Percentiles rank a stretch among this genome's conserved stretches.
Evolutionary conservation across 2,797 vertebrate genomes (phyloP).

Genomic region (Halcyon badia): DNA sequence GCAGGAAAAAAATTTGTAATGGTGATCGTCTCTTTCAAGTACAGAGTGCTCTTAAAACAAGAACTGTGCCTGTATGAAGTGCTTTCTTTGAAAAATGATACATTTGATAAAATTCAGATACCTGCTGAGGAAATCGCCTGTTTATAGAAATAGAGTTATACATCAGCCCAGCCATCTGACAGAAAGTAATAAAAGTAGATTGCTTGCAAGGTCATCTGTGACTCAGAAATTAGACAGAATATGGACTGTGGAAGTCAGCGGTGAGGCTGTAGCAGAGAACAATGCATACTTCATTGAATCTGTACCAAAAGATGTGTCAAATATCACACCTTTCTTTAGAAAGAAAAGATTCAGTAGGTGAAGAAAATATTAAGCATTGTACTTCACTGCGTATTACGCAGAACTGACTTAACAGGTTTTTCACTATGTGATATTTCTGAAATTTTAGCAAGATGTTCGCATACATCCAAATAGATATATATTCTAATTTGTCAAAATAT

Average conservation of each 20-base stretch:
- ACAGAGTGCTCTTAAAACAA: slow-evolving; percentile 10
- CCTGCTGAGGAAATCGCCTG: slow-evolving; percentile 55
- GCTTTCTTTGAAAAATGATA: slow-evolving; percentile 52
- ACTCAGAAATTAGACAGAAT: slow-evolving; percentile 64
- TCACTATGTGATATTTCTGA: background rate
- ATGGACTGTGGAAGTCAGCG: slow-evolving; percentile 8
- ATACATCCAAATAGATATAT: background rate
- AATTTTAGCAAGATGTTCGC: background rate
- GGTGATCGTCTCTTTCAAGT: background rate
- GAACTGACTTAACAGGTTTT: background rate
- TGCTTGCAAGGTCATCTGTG: slow-evolving; percentile 47
- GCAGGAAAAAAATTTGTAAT: background rate
- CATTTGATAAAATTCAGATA: slow-evolving; percentile 57
- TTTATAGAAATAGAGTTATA: slow-evolving; percentile 69
- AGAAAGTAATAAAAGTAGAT: slow-evolving; percentile 53
- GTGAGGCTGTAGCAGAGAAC: slow-evolving; percentile 21
- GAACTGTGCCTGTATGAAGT: background rate
- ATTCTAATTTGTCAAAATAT: background rate
- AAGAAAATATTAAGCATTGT: slow-evolving; percentile 32
- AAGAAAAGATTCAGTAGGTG: slow-evolving; percentile 12
- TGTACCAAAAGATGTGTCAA: slow-evolving; percentile 5
- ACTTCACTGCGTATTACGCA: background rate
- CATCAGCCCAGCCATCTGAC: slow-evolving; percentile 47
- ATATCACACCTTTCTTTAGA: slow-evolving; percentile 29
- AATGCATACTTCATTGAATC: slow-evolving; percentile 6